Evolutionary conservation across 2,797 vertebrate genomes (phyloP).

Genomic region (Eulemur albifrons): DNA sequence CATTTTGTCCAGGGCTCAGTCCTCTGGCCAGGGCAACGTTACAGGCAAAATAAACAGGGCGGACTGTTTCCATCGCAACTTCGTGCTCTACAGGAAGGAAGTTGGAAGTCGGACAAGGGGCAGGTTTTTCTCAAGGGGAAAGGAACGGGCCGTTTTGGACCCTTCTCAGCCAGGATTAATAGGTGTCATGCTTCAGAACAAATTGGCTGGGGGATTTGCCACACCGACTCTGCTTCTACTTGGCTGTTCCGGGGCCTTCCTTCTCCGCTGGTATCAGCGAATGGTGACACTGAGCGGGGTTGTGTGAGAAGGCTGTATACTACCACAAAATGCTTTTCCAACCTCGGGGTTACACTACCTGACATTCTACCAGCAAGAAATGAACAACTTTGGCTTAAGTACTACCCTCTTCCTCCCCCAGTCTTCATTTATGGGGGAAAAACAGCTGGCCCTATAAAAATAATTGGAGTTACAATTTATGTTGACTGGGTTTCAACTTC

Average conservation of each 20-base stretch:
- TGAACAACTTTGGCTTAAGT: background rate
- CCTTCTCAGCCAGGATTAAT: constrained; percentile 47
- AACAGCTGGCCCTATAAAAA: constrained; percentile 78
- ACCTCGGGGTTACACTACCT: background rate
- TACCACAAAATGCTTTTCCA: background rate
- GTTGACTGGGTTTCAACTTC: constrained; percentile 73
- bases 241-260: background rate
- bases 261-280: background rate
- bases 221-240: background rate
- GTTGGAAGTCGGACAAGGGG: constrained; percentile 60
- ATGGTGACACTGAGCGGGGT: background rate
- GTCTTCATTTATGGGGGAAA: constrained; percentile 59
- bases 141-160: background rate
- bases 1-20: background rate
- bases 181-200: constrained; percentile 10
- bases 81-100: constrained; percentile 67
- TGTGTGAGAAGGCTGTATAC: background rate
- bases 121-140: constrained; percentile 23
- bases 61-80: constrained; percentile 59
- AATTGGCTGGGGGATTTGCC: constrained; percentile 5
- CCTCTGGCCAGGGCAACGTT: background rate
- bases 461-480: constrained; percentile 75
- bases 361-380: background rate
- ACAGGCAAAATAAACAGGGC: constrained; percentile 64
- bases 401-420: background rate